Conservation (phyloP, 1,140 invertebrate species). For the Homarus americanus region DNA sequence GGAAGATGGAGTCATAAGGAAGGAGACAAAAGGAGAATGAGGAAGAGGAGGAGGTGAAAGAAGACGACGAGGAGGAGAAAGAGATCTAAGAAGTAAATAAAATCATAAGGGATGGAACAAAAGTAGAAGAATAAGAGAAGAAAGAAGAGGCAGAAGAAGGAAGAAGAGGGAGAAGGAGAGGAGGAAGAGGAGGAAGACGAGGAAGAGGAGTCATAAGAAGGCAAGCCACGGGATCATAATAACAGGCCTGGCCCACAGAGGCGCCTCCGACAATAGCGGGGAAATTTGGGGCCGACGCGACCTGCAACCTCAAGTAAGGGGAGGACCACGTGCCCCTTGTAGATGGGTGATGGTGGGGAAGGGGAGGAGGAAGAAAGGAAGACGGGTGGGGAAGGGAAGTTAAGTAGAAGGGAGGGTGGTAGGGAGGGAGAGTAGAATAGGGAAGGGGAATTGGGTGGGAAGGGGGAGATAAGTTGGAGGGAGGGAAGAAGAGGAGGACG, state of each 20-base stretch:
- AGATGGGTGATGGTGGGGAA: too few species aligned
- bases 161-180: background rate
- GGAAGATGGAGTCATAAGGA: background rate
- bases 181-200: background rate
- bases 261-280: constrained; percentile 50
- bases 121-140: background rate
- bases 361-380: background rate
- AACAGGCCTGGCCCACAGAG: constrained; percentile 32
- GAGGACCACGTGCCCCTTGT: too few species aligned
- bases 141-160: background rate
- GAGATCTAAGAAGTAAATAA: background rate
- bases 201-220: background rate
- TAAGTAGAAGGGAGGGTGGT: too few species aligned
- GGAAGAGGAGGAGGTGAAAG: background rate
- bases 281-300: constrained; percentile 49
- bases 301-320: constrained; percentile 17
- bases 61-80: background rate
- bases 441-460: background rate
- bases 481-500: background rate
- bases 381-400: too few species aligned
- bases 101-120: background rate
- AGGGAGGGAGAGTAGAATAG: too few species aligned
- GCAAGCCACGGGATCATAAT: constrained; percentile 13
- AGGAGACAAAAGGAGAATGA: background rate
- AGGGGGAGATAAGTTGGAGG: background rate